A percentile compares a stretch with the other conserved stretches of the same genome.
These are phyloP conservation scores for Myotis pilosus DNA, from an alignment of 2,797 vertebrate genomes.

Conservation along the genomic window DNA sequence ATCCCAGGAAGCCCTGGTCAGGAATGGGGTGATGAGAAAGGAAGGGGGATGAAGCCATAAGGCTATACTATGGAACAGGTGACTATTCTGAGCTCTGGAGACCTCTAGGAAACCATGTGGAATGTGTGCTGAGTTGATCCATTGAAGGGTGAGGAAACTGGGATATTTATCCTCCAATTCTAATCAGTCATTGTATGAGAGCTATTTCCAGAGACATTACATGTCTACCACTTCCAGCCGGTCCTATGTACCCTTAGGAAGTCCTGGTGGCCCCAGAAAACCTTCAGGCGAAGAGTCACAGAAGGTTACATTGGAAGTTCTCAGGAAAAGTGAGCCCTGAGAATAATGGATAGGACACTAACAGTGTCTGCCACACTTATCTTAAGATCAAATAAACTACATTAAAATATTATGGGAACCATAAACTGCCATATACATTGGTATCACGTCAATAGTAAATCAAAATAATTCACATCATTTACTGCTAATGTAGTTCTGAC, in stretches of 20 bases:
- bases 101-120: background rate
- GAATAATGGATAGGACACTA: background rate
- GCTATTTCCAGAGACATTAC: background rate
- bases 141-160: background rate
- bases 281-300: background rate
- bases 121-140: background rate
- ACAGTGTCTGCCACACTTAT: rapidly evolving
- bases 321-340: background rate
- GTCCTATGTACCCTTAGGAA: background rate
- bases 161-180: background rate
- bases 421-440: background rate
- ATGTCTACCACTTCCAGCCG: background rate
- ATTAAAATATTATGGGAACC: background rate
- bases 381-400: background rate
- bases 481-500: background rate
- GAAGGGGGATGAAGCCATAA: background rate
- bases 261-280: slow-evolving; percentile 2
- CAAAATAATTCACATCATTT: background rate
- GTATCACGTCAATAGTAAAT: background rate
- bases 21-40: background rate
- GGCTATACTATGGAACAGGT: rapidly evolving
- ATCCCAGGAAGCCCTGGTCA: background rate
- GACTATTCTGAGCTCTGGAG: background rate
- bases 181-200: background rate
- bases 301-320: background rate